Percentiles rank a stretch among this genome's conserved stretches.
phyloP scores from a whole-genome alignment of 1,140 invertebrate species.

The Aphaenogaster rudis region DNA sequence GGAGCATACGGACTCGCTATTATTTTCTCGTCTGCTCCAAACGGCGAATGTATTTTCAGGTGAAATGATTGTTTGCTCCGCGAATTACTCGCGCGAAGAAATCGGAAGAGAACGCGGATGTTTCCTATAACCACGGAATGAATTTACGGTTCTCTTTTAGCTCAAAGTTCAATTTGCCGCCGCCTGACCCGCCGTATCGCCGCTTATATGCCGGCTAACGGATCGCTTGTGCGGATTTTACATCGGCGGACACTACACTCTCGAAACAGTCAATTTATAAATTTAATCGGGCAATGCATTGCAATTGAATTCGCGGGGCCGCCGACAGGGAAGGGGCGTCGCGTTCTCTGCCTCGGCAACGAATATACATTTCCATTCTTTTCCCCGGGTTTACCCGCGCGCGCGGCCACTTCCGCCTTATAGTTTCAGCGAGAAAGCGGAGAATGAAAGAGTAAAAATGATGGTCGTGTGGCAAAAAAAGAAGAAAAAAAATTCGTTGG shows the following conservation, averaged over 20 bases:
- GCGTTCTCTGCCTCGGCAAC: conserved; percentile 31
- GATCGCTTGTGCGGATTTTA: conserved; percentile 36
- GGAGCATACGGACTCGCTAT: not conserved
- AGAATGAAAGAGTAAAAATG: conserved; percentile 49
- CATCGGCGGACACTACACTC: conserved; percentile 26
- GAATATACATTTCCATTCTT: conserved; percentile 61
- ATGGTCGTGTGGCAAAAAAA: not conserved
- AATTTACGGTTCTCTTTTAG: conserved; percentile 52
- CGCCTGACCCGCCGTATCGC: not conserved
- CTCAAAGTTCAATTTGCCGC: conserved; percentile 42
- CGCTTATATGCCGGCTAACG: not conserved
- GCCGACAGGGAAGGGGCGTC: conserved; percentile 54
- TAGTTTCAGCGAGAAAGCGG: conserved; percentile 44
- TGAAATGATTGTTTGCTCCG: conserved; percentile 45
- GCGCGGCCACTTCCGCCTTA: conserved; percentile 48
- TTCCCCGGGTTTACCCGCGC: conserved; percentile 14
- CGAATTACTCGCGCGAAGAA: conserved; percentile 55
- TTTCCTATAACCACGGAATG: conserved; percentile 36
- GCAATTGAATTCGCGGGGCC: conserved; percentile 45
- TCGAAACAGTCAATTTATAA: conserved; percentile 61
- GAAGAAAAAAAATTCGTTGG: conserved; percentile 12
- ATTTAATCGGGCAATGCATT: conserved; percentile 61
- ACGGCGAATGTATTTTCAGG: conserved; percentile 42
- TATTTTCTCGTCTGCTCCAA: conserved; percentile 41
- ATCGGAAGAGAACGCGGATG: conserved; percentile 21